Percentiles rank a stretch among this genome's conserved stretches.
These are phyloP conservation scores for Eupelmus urozonus DNA, from an alignment of 2,888 invertebrate genomes.

Conservation along the genomic window DNA sequence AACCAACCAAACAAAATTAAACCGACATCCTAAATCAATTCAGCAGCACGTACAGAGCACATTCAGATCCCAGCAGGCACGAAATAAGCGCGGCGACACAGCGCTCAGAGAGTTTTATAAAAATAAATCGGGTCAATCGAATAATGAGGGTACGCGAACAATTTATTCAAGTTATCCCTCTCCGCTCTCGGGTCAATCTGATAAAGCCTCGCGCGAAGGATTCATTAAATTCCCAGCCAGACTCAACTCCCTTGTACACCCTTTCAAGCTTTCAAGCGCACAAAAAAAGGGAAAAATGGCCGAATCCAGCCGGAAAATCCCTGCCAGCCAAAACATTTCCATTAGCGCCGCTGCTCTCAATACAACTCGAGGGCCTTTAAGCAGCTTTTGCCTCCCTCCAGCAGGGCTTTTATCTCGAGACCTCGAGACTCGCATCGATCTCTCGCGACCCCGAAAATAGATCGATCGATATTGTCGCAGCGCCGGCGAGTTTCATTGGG, in stretches of 20 bases:
- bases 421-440: too few relatives aligned
- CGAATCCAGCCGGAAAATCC: constrained; percentile 1
- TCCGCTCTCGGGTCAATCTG: background rate
- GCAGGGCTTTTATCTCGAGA: too few relatives aligned
- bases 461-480: too few relatives aligned
- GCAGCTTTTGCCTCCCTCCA: too few relatives aligned
- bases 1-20: too few relatives aligned
- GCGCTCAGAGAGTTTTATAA: constrained; percentile 20
- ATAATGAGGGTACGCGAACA: constrained; percentile 11
- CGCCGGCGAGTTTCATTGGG: too few relatives aligned
- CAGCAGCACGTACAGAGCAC: too few relatives aligned
- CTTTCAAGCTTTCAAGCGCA: background rate
- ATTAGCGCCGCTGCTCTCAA: background rate
- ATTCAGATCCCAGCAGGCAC: too few relatives aligned
- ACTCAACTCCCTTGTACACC: background rate
- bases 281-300: background rate
- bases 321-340: constrained; percentile 10
- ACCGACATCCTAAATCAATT: too few relatives aligned
- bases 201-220: background rate
- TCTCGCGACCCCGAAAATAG: too few relatives aligned
- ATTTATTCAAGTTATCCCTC: constrained; percentile 18
- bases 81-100: too few relatives aligned
- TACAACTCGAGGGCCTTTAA: background rate
- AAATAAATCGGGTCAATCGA: constrained; percentile 43
- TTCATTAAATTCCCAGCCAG: background rate